Conservation (phyloP, 2,113 vertebrate genomes). For the Neolamprologus sp. region DNA sequence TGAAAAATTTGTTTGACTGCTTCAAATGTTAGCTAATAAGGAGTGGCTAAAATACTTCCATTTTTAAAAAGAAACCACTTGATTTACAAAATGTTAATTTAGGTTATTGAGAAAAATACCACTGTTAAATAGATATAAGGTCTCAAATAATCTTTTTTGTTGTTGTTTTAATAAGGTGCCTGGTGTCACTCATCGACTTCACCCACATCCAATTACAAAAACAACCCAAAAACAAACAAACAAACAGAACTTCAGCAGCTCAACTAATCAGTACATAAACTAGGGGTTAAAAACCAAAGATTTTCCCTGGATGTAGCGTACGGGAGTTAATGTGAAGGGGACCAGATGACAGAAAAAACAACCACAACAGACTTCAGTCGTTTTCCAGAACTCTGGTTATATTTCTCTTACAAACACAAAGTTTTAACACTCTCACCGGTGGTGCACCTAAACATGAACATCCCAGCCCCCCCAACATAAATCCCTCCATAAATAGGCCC, state of each 20-base stretch:
- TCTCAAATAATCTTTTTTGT: not conserved
- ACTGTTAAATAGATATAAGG: not conserved
- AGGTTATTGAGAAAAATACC: not conserved
- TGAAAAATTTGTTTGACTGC: not conserved
- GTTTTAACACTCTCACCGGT: not conserved
- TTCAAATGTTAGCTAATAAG: not conserved
- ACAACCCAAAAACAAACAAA: not conserved
- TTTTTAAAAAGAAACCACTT: not conserved
- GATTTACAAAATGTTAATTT: not conserved
- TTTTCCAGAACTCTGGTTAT: not conserved
- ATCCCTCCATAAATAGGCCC: not conserved
- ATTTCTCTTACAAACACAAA: not conserved
- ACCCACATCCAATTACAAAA: not conserved
- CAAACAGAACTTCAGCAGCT: not conserved
- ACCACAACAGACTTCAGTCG: not conserved
- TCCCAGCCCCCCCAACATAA: not conserved
- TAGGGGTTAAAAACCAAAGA: not conserved
- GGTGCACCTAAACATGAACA: not conserved
- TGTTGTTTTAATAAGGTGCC: not conserved
- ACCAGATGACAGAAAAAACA: not conserved
- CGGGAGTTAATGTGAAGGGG: not conserved
- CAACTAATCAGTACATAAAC: not conserved
- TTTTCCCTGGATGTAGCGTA: not conserved
- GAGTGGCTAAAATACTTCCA: not conserved
- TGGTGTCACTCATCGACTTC: not conserved